Conservation (phyloP, 2,888 invertebrate species). For the Lysandra coridon region DNA sequence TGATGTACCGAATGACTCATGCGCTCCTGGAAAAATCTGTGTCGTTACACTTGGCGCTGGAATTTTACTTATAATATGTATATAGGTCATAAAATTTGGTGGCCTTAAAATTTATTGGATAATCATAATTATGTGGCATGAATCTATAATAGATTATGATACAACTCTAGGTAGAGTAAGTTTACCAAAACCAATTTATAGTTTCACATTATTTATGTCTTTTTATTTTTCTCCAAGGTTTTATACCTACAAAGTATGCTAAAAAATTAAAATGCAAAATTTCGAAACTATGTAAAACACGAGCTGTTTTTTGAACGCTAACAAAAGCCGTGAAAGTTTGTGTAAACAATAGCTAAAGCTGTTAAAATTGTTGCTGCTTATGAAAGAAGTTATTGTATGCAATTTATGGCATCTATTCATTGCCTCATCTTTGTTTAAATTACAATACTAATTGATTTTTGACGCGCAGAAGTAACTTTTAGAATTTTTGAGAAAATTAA, state of each 20-base stretch:
- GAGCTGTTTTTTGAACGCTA: slow-evolving; percentile 40
- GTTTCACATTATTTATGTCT: neutral
- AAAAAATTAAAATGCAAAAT: slow-evolving; percentile 10
- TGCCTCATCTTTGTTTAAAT: slow-evolving; percentile 37
- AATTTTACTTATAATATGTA: neutral
- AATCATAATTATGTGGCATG: neutral
- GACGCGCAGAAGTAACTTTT: slow-evolving; percentile 33
- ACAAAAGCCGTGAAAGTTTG: slow-evolving; percentile 54
- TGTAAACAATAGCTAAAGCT: slow-evolving; percentile 58
- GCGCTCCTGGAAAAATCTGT: slow-evolving; percentile 3
- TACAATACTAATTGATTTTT: slow-evolving; percentile 33
- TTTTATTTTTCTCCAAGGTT: neutral
- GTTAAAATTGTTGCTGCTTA: slow-evolving; percentile 51
- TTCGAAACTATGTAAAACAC: slow-evolving; percentile 35
- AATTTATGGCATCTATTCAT: slow-evolving; percentile 41
- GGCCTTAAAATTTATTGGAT: neutral
- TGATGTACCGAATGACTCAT: slow-evolving; percentile 43
- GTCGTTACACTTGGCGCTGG: neutral
- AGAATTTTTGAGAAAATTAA: slow-evolving; percentile 16
- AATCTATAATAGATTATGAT: neutral
- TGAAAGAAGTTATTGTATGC: slow-evolving; percentile 50
- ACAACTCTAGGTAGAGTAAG: neutral
- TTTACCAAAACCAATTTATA: neutral
- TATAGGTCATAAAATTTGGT: neutral
- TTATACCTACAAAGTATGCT: neutral